phyloP scores from a whole-genome alignment of 2,113 vertebrate genomes.

The Erpornis zantholeuca region DNA sequence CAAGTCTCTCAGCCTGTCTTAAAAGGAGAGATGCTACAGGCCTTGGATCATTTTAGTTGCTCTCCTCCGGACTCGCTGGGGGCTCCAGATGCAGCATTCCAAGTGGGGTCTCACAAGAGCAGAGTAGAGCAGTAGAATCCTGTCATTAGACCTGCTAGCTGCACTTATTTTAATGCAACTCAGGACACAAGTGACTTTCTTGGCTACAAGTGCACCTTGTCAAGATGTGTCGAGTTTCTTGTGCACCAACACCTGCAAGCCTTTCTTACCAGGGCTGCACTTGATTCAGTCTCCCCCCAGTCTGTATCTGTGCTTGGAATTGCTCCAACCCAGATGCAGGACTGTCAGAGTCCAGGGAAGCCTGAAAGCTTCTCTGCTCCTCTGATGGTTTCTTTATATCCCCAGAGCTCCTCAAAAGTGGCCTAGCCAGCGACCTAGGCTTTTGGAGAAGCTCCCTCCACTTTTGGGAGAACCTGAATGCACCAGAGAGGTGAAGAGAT shows the following conservation, averaged over 20 bases:
- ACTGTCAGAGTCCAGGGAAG: too few species aligned
- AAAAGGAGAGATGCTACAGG: neutral
- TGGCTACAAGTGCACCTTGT: neutral
- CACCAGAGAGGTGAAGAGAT: too few species aligned
- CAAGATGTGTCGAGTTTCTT: fast-evolving
- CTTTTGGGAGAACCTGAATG: too few species aligned
- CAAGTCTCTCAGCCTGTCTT: neutral
- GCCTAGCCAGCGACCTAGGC: too few species aligned
- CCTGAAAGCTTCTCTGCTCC: too few species aligned
- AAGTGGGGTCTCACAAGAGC: neutral
- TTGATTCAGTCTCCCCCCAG: neutral
- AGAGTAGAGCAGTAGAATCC: neutral
- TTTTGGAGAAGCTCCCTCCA: too few species aligned
- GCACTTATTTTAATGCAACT: neutral
- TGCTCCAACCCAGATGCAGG: neutral
- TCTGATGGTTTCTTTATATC: too few species aligned
- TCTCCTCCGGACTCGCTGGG: fast-evolving
- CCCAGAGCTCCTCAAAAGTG: too few species aligned
- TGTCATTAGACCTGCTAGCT: neutral
- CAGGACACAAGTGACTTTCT: too few species aligned
- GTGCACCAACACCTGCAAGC: neutral
- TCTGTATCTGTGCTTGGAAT: neutral
- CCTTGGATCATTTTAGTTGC: too few species aligned
- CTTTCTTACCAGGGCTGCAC: neutral
- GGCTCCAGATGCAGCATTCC: too few species aligned